These are phyloP conservation scores for Aphrophora alni DNA, from an alignment of 2,888 invertebrate species.

Conservation along the genomic window DNA sequence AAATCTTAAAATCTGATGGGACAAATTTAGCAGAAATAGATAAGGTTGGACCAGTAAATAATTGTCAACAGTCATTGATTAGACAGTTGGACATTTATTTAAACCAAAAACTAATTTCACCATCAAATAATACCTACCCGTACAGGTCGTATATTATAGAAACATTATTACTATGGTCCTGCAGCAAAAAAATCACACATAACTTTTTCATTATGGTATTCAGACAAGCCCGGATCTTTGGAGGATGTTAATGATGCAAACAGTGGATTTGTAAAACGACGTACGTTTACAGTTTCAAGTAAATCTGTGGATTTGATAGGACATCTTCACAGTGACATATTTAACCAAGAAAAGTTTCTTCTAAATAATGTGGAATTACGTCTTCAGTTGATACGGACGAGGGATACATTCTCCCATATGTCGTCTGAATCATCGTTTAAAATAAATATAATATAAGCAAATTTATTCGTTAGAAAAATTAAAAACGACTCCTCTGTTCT, in stretches of 20 bases:
- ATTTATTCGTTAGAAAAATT: slow-evolving; percentile 46
- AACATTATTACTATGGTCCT: slow-evolving; percentile 45
- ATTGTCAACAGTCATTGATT: slow-evolving; percentile 47
- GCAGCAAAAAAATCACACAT: slow-evolving; percentile 42
- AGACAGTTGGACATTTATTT: slow-evolving; percentile 50
- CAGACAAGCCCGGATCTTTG: slow-evolving; percentile 41
- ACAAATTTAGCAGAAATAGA: neutral
- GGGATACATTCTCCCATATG: no score
- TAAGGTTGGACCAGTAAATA: slow-evolving; percentile 47
- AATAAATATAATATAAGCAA: slow-evolving; percentile 32
- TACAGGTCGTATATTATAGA: no score
- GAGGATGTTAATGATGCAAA: slow-evolving; percentile 29
- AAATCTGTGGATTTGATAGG: no score
- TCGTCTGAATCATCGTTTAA: no score
- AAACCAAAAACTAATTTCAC: slow-evolving; percentile 51
- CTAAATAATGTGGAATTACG: slow-evolving; percentile 47
- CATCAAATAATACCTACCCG: slow-evolving; percentile 49
- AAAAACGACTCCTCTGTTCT: slow-evolving; percentile 49
- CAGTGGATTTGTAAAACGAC: slow-evolving; percentile 15
- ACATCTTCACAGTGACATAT: slow-evolving; percentile 48
- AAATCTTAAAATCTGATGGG: slow-evolving; percentile 17
- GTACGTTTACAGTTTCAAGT: neutral
- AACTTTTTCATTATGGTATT: slow-evolving; percentile 38
- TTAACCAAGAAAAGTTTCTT: slow-evolving; percentile 48
- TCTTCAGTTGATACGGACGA: slow-evolving; percentile 43